phyloP scores from a whole-genome alignment of 2,888 invertebrate genomes.

The Cyaniris semiargus region DNA sequence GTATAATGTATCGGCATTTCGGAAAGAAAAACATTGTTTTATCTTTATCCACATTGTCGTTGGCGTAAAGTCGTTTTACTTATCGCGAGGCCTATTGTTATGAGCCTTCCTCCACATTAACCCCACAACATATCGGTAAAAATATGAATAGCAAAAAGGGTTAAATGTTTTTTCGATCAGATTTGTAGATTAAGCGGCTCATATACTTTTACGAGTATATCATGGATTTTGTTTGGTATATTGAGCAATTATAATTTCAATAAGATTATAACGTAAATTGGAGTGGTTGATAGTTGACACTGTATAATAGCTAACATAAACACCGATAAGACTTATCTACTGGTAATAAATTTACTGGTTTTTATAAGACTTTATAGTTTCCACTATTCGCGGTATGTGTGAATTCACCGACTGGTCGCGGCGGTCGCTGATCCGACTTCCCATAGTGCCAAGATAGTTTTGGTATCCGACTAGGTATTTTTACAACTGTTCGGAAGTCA shows the following conservation, averaged over 20 bases:
- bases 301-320: not conserved
- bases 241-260: not conserved
- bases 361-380: too few species aligned
- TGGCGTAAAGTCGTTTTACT: constrained; percentile 15
- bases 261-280: not conserved
- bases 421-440: not conserved
- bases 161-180: constrained; percentile 3
- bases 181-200: not conserved
- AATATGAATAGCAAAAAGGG: constrained; percentile 16
- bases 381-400: not conserved
- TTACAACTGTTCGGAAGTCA: not conserved
- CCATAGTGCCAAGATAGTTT: not conserved
- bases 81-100: constrained; percentile 13
- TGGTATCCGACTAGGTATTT: not conserved
- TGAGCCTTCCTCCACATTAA: constrained; percentile 26
- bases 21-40: not conserved
- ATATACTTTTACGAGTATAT: not conserved
- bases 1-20: not conserved
- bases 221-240: not conserved
- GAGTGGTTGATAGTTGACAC: not conserved
- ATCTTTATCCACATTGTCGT: constrained; percentile 9
- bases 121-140: constrained; percentile 4
- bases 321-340: not conserved
- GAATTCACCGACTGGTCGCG: not conserved
- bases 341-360: too few species aligned